Conservation (phyloP, 2,113 vertebrate species). For the Chloebia gouldiae region DNA sequence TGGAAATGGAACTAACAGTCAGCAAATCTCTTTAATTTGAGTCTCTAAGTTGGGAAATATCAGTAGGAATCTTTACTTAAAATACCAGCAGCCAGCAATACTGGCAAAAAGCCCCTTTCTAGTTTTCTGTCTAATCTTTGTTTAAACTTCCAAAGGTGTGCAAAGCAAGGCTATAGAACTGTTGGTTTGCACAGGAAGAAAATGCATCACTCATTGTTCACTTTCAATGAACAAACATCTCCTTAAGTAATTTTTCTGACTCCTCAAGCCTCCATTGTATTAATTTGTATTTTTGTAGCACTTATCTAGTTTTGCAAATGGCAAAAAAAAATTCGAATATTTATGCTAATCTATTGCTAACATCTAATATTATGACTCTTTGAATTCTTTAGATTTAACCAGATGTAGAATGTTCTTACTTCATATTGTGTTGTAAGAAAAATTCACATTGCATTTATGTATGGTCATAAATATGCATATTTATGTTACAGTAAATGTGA, state of each 20-base stretch:
- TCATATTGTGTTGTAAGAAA: background rate
- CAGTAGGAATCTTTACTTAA: slow-evolving; percentile 1
- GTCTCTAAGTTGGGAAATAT: slow-evolving; percentile 3
- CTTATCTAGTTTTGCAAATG: background rate
- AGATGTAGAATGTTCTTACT: background rate
- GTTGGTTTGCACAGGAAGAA: background rate
- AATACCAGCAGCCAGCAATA: background rate
- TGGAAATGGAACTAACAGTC: slow-evolving; percentile 65
- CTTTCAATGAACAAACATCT: background rate
- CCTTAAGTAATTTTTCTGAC: background rate
- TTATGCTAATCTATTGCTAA: background rate
- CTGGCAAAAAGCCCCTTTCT: background rate
- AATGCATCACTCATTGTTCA: background rate
- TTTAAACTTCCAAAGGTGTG: slow-evolving; percentile 20
- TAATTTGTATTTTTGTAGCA: background rate
- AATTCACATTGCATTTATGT: background rate
- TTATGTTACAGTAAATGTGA: background rate
- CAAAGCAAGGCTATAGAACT: background rate
- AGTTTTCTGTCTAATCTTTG: background rate
- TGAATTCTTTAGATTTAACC: background rate
- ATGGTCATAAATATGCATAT: background rate
- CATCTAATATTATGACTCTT: background rate
- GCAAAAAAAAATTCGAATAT: background rate
- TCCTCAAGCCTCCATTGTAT: background rate
- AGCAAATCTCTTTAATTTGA: slow-evolving; percentile 70